Conservation (phyloP, 2,888 invertebrate genomes). For the Scaeva pyrastri region DNA sequence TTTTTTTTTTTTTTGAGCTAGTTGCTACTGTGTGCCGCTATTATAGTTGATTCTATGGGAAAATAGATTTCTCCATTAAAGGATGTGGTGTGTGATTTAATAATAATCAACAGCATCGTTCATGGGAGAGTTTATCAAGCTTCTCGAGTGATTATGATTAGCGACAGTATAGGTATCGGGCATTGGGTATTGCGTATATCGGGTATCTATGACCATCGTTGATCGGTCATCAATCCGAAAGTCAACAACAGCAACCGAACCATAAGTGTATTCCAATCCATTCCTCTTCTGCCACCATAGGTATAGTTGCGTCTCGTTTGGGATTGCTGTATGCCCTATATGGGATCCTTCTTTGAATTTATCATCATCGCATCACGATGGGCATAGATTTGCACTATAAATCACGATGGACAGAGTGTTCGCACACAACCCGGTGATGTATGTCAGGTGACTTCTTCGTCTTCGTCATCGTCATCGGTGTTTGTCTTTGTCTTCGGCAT, state of each 20-base stretch:
- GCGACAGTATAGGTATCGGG: conserved; percentile 43
- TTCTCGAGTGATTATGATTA: conserved; percentile 70
- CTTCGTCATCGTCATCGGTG: conserved; percentile 22
- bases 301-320: conserved; percentile 17
- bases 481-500: neutral
- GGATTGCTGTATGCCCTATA: conserved; percentile 55
- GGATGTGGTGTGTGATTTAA: conserved; percentile 63
- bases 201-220: conserved; percentile 64
- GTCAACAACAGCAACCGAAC: conserved; percentile 41
- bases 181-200: conserved; percentile 26
- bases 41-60: conserved; percentile 72
- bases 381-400: conserved; percentile 63
- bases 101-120: conserved; percentile 63
- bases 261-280: conserved; percentile 51
- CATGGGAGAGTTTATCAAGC: conserved; percentile 57
- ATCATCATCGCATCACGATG: conserved; percentile 39
- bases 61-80: conserved; percentile 73
- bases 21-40: conserved; percentile 25
- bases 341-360: conserved; percentile 56
- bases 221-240: conserved; percentile 67
- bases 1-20: conserved; percentile 43
- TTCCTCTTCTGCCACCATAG: conserved; percentile 17
- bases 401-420: conserved; percentile 59
- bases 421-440: conserved; percentile 53
- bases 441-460: conserved; percentile 66